Evolutionary conservation across 2,888 invertebrate genomes (phyloP), one percentile per base, ranked within the genome.

Genomic region (Periphyllus acericola): DNA sequence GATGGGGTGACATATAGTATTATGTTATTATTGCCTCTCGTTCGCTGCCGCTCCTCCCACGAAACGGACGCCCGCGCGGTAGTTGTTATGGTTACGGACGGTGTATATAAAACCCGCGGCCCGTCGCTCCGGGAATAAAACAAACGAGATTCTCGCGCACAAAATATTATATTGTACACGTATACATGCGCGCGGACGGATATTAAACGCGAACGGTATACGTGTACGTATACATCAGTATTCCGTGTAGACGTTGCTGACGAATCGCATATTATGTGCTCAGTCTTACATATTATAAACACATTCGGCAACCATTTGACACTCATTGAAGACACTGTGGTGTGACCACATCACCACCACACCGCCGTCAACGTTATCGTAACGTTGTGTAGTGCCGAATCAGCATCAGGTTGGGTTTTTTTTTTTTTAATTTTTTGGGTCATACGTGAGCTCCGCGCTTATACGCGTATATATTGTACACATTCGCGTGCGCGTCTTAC

Each of bases 341-440:
- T 60, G 60, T 60, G 74, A 74, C 74, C 74, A 74, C 71, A 29
- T 1, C 71, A 32, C 71, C 72, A 9, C 72, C 72, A 36, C 36
- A 46, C 8, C 36, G 21, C 8, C 60, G 60, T 25, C 25, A 19
- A 60, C 60, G 25, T 25, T 60, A 29, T 46, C 14, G 4, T 32
- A 29, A 71, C 11, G 6, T 3, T 1, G 5, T 36, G 1, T 32
- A 36, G 74, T 40, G 80, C 60, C 60, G 34, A 80, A 60, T 80
- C 80, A 80, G 80, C 80, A 60, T 80, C 80, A 34, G 34, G 6
- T 55, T 60, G 60, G n/a, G n/a, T n/a, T n/a, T n/a, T n/a, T 80
- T 60, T 66, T 66, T 36, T 80, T 19, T 72, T 36, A n/a, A n/a
- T 9, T 25, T 71, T 71, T 29, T 71, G 68, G 25, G 29, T 29